phyloP scores from a whole-genome alignment of 2,888 invertebrate species.

The Melanotus villosus region DNA sequence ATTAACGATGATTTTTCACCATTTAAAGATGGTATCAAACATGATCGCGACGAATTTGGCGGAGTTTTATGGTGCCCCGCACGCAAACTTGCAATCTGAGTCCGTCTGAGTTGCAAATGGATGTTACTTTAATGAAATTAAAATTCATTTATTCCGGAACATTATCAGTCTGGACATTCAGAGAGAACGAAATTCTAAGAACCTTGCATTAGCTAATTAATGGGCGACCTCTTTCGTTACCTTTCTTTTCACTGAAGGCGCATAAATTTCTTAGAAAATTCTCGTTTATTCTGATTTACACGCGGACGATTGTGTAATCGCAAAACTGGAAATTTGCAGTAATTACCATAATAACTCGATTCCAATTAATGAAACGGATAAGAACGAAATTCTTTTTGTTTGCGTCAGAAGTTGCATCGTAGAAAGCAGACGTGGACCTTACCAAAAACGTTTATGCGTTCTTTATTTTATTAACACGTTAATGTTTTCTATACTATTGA shows the following conservation, averaged over 20 bases:
- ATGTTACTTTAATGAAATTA: conserved; percentile 68
- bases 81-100: conserved; percentile 66
- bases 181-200: conserved; percentile 65
- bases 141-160: conserved; percentile 68
- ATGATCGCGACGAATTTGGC: conserved; percentile 47
- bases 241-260: conserved; percentile 14
- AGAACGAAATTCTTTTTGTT: neutral
- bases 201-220: conserved; percentile 67
- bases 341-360: neutral
- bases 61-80: conserved; percentile 51
- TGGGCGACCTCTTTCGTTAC: conserved; percentile 46
- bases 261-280: conserved; percentile 15
- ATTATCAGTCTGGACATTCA: conserved; percentile 60
- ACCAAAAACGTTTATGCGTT: conserved; percentile 15
- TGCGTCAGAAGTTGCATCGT: neutral
- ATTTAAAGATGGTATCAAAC: conserved; percentile 45
- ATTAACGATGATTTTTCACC: conserved; percentile 45
- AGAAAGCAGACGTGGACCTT: neutral
- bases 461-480: conserved; percentile 48
- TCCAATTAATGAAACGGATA: neutral
- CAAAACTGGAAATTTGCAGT: neutral
- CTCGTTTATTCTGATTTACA: neutral
- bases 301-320: neutral
- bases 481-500: conserved; percentile 41
- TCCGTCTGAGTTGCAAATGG: conserved; percentile 63